phyloP scores from a whole-genome alignment of 2,113 vertebrate genomes.

The Amazona guildingii region DNA sequence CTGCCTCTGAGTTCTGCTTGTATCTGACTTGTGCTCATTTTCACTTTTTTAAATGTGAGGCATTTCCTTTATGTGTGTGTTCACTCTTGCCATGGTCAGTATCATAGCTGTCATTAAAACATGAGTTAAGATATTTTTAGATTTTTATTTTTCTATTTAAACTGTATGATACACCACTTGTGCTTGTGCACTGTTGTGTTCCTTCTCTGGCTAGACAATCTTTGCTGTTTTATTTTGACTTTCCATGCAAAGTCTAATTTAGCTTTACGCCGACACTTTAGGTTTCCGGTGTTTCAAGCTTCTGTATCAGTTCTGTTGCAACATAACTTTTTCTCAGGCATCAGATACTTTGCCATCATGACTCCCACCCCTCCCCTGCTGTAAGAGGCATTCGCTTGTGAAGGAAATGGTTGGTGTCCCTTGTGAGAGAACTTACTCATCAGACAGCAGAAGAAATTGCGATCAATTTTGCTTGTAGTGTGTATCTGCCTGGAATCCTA shows the following conservation, averaged over 20 bases:
- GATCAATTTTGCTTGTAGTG: not conserved
- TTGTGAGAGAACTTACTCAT: not conserved
- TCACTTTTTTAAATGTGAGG: accelerated
- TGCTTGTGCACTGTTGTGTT: not conserved
- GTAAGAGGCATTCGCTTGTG: not conserved
- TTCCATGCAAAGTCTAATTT: not conserved
- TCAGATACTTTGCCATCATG: not conserved
- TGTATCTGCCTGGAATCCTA: not conserved
- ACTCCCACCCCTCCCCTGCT: not conserved
- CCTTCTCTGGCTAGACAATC: not conserved
- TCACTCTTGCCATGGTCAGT: not conserved
- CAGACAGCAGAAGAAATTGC: not conserved
- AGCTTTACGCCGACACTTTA: not conserved
- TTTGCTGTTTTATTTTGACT: not conserved
- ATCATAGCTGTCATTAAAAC: not conserved
- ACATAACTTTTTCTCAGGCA: not conserved
- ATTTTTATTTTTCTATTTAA: not conserved
- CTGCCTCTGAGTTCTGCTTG: not conserved
- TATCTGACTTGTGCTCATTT: not conserved
- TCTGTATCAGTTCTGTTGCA: not conserved
- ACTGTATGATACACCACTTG: not conserved
- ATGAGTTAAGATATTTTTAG: not conserved
- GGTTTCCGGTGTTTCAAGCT: not conserved
- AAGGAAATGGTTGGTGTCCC: not conserved
- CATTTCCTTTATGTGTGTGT: not conserved